Percentiles rank a stretch among this genome's conserved stretches.
Evolutionary conservation across 2,113 vertebrate genomes (phyloP).

Genomic region (Heterotis niloticus): DNA sequence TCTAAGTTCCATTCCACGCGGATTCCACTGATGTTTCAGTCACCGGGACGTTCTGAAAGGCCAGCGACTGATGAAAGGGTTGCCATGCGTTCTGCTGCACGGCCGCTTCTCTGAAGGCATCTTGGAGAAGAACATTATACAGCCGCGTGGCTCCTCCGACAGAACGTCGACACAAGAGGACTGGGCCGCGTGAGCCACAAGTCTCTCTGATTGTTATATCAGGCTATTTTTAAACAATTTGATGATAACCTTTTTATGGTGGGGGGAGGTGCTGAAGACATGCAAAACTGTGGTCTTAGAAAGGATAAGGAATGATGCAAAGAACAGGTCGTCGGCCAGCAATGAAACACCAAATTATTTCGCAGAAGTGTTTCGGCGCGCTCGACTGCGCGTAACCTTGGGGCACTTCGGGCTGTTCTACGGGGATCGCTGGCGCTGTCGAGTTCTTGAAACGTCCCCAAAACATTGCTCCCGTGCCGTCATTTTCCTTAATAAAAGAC

Average conservation of each 20-base stretch:
- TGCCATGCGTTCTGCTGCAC: neutral
- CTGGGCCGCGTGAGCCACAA: neutral
- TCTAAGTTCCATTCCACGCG: neutral
- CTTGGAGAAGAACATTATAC: neutral
- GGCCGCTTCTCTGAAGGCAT: neutral
- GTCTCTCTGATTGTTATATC: too few relatives aligned
- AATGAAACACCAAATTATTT: too few relatives aligned
- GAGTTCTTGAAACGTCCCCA: too few relatives aligned
- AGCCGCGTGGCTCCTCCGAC: neutral
- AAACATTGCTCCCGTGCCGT: too few relatives aligned
- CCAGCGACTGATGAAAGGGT: neutral
- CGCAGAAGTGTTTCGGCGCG: too few relatives aligned
- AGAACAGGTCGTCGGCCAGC: too few relatives aligned
- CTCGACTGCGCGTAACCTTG: too few relatives aligned
- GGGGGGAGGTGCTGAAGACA: neutral
- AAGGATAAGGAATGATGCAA: too few relatives aligned
- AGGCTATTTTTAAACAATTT: neutral
- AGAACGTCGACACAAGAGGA: neutral
- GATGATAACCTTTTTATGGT: neutral
- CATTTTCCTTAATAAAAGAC: too few relatives aligned
- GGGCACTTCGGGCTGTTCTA: too few relatives aligned
- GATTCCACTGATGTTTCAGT: neutral
- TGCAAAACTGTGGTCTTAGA: neutral
- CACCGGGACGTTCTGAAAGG: neutral
- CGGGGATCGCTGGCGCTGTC: too few relatives aligned